Percentiles rank a stretch among this genome's conserved stretches.
phyloP scores from a whole-genome alignment of 2,888 invertebrate species.

The Galerucella calmariensis region DNA sequence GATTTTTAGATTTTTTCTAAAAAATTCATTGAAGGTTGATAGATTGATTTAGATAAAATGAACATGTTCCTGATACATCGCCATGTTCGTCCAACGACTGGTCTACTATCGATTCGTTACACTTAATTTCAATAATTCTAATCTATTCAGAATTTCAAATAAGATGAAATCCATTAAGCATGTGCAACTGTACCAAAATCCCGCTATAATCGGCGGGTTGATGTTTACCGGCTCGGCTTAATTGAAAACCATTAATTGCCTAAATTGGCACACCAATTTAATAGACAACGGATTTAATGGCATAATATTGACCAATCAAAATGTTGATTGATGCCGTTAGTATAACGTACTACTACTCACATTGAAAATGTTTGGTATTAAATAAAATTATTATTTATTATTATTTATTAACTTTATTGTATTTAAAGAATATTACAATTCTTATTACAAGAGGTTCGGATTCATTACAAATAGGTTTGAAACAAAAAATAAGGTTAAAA shows the following conservation, averaged over 20 bases:
- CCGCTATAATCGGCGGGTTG: neutral
- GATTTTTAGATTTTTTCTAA: neutral
- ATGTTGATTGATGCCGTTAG: conserved; percentile 16
- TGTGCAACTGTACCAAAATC: conserved; percentile 21
- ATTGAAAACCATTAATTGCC: conserved; percentile 30
- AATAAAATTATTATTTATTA: no score
- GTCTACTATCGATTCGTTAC: conserved; percentile 8
- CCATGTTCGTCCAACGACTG: neutral
- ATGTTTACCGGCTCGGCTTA: conserved; percentile 27
- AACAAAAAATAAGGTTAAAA: no score
- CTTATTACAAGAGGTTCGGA: no score
- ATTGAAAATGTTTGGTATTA: no score
- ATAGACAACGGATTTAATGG: conserved; percentile 22
- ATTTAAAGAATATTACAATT: no score
- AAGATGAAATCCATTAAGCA: conserved; percentile 22
- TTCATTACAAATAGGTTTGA: no score
- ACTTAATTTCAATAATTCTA: conserved; percentile 28
- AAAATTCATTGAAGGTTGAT: neutral
- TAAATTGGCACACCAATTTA: conserved; percentile 30
- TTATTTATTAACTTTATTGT: no score
- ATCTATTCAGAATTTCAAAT: conserved; percentile 25
- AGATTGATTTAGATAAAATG: neutral
- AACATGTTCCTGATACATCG: neutral
- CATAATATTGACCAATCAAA: conserved; percentile 18
- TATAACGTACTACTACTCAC: neutral